Evolutionary conservation across 1,140 invertebrate species (phyloP).

Genomic region (Aphaenogaster ashmeadi): DNA sequence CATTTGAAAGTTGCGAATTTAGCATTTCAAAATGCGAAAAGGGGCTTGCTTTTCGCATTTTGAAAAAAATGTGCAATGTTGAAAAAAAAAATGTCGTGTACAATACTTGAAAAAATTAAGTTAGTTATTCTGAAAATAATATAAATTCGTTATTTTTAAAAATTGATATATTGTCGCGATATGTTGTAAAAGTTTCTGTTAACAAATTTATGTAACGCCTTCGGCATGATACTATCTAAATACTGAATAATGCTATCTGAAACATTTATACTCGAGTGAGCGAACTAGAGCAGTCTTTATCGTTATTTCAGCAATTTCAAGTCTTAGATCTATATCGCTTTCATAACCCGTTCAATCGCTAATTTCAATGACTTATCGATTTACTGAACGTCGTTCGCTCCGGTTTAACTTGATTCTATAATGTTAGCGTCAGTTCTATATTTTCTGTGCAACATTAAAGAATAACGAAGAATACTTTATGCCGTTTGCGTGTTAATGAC

Average conservation of each 20-base stretch:
- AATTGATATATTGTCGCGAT: not conserved
- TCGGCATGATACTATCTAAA: not conserved
- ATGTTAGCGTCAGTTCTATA: not conserved
- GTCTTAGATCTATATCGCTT: not conserved
- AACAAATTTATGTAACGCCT: not conserved
- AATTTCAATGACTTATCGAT: slow-evolving; percentile 35
- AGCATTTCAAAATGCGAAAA: too few relatives aligned
- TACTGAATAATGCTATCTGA: not conserved
- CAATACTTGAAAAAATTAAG: not conserved
- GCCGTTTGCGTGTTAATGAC: not conserved
- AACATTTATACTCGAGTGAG: not conserved
- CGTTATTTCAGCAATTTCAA: not conserved
- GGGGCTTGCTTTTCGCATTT: not conserved
- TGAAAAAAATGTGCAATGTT: not conserved
- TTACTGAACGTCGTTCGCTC: not conserved
- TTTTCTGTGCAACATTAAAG: not conserved
- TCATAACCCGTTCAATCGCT: not conserved
- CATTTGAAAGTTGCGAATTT: not conserved
- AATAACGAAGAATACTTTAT: too few relatives aligned
- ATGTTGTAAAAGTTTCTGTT: not conserved
- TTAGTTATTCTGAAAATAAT: not conserved
- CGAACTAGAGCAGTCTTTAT: not conserved
- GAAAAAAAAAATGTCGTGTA: not conserved
- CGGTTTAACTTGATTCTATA: not conserved
- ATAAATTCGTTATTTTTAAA: not conserved